Evolutionary conservation across 2,888 invertebrate genomes (phyloP).

Genomic region (Drosophila setosimentum): DNA sequence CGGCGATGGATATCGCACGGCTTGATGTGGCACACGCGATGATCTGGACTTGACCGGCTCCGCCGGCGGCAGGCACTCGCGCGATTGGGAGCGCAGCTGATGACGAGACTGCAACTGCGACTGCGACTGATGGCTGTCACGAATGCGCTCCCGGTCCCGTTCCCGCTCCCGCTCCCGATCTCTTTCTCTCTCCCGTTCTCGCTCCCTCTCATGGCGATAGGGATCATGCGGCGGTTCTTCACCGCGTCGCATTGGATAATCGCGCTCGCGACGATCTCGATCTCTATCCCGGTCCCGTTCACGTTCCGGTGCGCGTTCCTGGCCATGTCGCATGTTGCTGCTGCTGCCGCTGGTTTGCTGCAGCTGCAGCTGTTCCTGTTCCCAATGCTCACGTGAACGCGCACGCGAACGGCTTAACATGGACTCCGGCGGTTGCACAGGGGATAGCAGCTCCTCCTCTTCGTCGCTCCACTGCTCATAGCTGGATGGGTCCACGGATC

Average conservation of each 20-base stretch:
- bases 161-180: conserved; percentile 50
- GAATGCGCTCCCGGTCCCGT: conserved; percentile 19
- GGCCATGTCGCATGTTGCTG: conserved; percentile 34
- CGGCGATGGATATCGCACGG: conserved; percentile 72
- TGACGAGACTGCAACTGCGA: conserved; percentile 43
- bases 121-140: conserved; percentile 35
- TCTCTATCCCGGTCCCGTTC: conserved; percentile 48
- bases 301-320: conserved; percentile 37
- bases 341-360: conserved; percentile 30
- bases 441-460: conserved; percentile 53
- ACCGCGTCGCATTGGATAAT: conserved; percentile 54
- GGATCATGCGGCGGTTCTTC: conserved; percentile 57
- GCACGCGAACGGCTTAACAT: conserved; percentile 65
- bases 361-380: conserved; percentile 35
- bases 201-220: conserved; percentile 68
- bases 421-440: conserved; percentile 18
- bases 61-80: conserved; percentile 59
- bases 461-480: conserved; percentile 84
- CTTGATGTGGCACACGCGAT: conserved; percentile 47
- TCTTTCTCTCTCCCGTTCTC: conserved; percentile 32
- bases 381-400: conserved; percentile 73
- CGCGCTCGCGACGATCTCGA: conserved; percentile 62
- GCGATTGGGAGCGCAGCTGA: conserved; percentile 57
- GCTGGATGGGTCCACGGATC: conserved; percentile 72
- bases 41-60: conserved; percentile 63